Evolutionary conservation across 2,888 invertebrate species (phyloP), one percentile per base, ranked within the genome.

Genomic region (Halictus quadricinctus): DNA sequence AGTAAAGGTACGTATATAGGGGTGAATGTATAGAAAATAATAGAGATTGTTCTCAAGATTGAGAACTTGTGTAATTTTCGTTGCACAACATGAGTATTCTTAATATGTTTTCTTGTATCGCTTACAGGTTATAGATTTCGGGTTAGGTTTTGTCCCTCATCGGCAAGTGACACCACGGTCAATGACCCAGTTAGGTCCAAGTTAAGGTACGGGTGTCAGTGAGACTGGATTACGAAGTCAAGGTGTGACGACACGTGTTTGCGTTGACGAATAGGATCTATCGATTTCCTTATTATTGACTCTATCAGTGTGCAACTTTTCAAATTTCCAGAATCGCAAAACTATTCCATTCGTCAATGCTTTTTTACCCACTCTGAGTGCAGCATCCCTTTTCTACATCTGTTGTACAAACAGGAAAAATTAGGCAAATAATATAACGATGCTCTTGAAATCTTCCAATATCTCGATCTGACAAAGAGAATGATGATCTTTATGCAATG

Each of bases 211-310:
- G 64, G 29, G 64, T 64, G 64, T 36, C 29, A 36, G 64, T 36
- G 29, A 8, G 64, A 64, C 64, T 64, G 64, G 29, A 36, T 64
- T 64, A 64, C 64, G 29, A 64, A 64, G 64, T 64, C 64, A 29
- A 64, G 64, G 18, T 29, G 64, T 64, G 18, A 15, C 64, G 36
- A 64, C 64, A 64, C 64, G 64, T 64, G 64, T 64, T 64, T 18
- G 64, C 64, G 29, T 64, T 64, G 64, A 64, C 64, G 36, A 64
- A 64, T 64, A 36, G 64, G 12, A 64, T 29, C 29, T 8, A 64
- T 29, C 64, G 58, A 58, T 58, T 58, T 58, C 58, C 58, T 58
- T 58, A n/a, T 58, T 58, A 58, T 58, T 10, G 58, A 58, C 25
- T 58, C n/a, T 58, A n/a, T n/a, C 58, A n/a, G n/a, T n/a, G 12